These are phyloP conservation scores for Crocallis elinguaria DNA, from an alignment of 2,888 invertebrate species.

Conservation along the genomic window DNA sequence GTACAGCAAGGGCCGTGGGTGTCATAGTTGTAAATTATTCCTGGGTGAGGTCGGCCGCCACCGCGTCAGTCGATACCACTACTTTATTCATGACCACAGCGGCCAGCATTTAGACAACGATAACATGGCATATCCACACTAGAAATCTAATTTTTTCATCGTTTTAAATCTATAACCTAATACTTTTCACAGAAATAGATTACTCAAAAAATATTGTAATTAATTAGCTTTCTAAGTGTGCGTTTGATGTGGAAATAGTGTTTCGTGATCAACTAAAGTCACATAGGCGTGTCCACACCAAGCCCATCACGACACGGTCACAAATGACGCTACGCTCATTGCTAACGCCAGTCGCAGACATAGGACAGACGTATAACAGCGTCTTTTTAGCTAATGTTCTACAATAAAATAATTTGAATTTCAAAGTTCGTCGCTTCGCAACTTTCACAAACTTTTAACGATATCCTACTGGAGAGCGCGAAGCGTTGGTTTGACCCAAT, in stretches of 20 bases:
- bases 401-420: constrained; percentile 29
- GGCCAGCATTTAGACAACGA: constrained; percentile 63
- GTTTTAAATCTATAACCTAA: too few relatives aligned
- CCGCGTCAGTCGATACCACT: constrained; percentile 75
- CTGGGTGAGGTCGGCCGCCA: constrained; percentile 57
- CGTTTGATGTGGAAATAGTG: constrained; percentile 2
- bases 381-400: constrained; percentile 23
- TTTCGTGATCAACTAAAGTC: constrained; percentile 26
- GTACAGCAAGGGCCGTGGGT: constrained; percentile 41
- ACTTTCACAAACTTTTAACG: constrained; percentile 32
- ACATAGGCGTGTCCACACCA: constrained; percentile 49
- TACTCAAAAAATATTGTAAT: background rate
- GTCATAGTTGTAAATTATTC: constrained; percentile 75
- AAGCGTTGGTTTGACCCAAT: constrained; percentile 44
- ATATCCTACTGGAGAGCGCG: constrained; percentile 31
- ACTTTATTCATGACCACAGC: constrained; percentile 78
- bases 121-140: constrained; percentile 55
- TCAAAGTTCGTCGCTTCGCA: constrained; percentile 27
- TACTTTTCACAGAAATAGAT: background rate
- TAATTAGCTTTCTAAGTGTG: constrained; percentile 5
- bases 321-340: constrained; percentile 44
- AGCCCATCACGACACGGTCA: constrained; percentile 56
- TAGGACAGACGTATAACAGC: constrained; percentile 42
- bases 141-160: too few relatives aligned
- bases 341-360: constrained; percentile 57